Percentiles rank a stretch among this genome's conserved stretches.
phyloP scores from a whole-genome alignment of 1,140 invertebrate species.

The Thaumetopoea pityocampa region DNA sequence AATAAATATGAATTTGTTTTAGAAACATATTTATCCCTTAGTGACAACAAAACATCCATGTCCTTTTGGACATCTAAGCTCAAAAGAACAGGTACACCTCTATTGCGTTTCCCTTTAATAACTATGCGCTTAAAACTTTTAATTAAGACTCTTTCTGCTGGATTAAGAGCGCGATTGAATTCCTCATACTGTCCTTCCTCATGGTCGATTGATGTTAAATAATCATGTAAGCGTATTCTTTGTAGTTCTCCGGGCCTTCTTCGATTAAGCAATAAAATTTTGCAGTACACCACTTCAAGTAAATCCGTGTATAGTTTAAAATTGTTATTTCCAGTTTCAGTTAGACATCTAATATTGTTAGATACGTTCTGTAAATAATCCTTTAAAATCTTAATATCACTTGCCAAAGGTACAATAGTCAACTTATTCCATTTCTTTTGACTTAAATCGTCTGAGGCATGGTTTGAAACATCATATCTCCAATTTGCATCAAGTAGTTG shows the following conservation, averaged over 20 bases:
- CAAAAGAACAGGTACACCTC: slow-evolving; percentile 20
- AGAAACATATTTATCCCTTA: slow-evolving; percentile 18
- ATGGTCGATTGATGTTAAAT: slow-evolving; percentile 2
- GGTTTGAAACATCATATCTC: slow-evolving; percentile 15
- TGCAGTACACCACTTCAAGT: slow-evolving; percentile 30
- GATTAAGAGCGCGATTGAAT: slow-evolving; percentile 9
- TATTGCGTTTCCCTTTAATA: slow-evolving; percentile 15
- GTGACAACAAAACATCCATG: slow-evolving; percentile 21
- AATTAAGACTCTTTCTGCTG: slow-evolving; percentile 10
- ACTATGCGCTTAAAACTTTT: slow-evolving; percentile 18
- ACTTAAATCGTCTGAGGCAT: slow-evolving; percentile 31
- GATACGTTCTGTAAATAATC: slow-evolving; percentile 28
- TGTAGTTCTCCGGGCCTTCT: slow-evolving; percentile 33
- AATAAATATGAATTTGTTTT: slow-evolving; percentile 26
- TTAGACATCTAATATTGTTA: too few relatives aligned
- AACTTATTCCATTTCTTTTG: slow-evolving; percentile 38
- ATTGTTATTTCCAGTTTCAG: too few relatives aligned
- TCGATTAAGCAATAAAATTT: slow-evolving; percentile 32
- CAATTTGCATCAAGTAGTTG: slow-evolving; percentile 19
- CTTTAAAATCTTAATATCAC: slow-evolving; percentile 37
- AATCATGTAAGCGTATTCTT: background rate
- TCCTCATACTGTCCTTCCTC: slow-evolving; percentile 13
- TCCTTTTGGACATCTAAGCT: slow-evolving; percentile 14
- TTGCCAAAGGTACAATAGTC: slow-evolving; percentile 38
- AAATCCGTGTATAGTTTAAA: slow-evolving; percentile 19